Evolutionary conservation across 1,140 invertebrate genomes (phyloP).

Genomic region (Cylas formicarius): DNA sequence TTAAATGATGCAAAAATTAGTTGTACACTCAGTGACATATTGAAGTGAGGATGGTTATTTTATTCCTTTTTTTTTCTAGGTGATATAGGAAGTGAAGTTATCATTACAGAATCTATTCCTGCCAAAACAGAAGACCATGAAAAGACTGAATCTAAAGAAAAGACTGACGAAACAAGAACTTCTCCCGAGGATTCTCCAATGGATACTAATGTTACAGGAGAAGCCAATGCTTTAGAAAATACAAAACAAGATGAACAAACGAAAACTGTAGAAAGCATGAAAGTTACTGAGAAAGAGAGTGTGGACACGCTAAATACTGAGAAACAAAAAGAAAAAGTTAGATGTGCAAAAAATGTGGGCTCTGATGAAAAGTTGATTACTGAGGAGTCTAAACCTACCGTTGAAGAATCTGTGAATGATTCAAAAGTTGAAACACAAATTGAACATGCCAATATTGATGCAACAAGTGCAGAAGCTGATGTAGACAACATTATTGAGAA

Average conservation of each 20-base stretch:
- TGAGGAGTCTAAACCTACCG: neutral
- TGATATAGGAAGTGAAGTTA: slow-evolving; percentile 1
- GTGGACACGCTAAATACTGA: too few species aligned
- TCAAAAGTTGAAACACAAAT: neutral
- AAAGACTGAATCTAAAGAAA: neutral
- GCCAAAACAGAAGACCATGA: slow-evolving; percentile 2
- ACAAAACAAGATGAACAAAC: neutral
- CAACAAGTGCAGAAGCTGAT: too few species aligned
- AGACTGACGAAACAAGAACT: neutral
- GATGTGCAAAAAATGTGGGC: neutral
- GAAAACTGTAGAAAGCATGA: neutral
- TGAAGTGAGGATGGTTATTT: neutral
- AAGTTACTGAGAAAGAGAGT: too few species aligned
- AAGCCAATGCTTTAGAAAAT: slow-evolving; percentile 5
- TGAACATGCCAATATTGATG: too few species aligned
- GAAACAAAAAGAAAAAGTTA: neutral
- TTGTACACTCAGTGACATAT: neutral
- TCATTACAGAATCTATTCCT: neutral
- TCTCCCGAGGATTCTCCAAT: too few species aligned
- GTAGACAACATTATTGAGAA: too few species aligned
- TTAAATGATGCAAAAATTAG: too few species aligned
- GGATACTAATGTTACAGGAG: neutral
- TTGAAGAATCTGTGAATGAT: neutral
- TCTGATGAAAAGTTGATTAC: neutral
- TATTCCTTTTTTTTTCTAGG: too few species aligned